Base-by-base conservation (phyloP, 2,888 invertebrate genomes). In the Leucophora obtusa region DNA sequence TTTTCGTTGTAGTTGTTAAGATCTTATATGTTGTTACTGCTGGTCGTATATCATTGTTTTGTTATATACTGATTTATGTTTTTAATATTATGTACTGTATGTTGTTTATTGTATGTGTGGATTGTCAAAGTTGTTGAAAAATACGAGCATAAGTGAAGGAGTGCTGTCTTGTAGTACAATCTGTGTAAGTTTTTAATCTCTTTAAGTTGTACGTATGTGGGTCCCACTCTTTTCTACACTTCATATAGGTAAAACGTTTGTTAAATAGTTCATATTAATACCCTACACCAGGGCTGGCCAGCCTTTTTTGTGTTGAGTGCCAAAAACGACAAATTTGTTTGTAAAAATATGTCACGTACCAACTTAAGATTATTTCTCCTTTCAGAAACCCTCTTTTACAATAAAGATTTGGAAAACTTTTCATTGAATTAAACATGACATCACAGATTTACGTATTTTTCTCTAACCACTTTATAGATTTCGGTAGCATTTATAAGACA, bases 51-150 rank as follows among this genome's bases (percentile, higher is more conserved):
- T 62, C 68, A 74, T 68, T 77, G 76, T 47, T 70, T 60, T 59
- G 65, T 50, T 70, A 70, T 59, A 54, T 59, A 47, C 65, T 71
- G 76, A 77, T 77, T 77, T 65, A 77, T 77, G 65, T 54, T 77
- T 59, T 33, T 65, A 65, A 71, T 65, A 65, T 59, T 70, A 65
- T 51, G 38, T 54, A 58, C 47, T 53, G 60, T 24, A 17, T 59
- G 56, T 59, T 50, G 35, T 28, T 56, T 69, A 60, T 68, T 53
- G 43, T 33, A 69, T 69, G 69, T 51, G 69, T 51, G 17, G 56
- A 60, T 54, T 77, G 65, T 60, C 65, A 71, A 71, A 65, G 70
- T 54, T 77, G 70, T 71, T 77, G 65, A 70, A 77, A 77, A 75
- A 68, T 17, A 70, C 35, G 38, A 53, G 14, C 51, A 53, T 53